These are phyloP conservation scores for Apolygus lucorum DNA, from an alignment of 1,140 invertebrate species.

Conservation along the genomic window DNA sequence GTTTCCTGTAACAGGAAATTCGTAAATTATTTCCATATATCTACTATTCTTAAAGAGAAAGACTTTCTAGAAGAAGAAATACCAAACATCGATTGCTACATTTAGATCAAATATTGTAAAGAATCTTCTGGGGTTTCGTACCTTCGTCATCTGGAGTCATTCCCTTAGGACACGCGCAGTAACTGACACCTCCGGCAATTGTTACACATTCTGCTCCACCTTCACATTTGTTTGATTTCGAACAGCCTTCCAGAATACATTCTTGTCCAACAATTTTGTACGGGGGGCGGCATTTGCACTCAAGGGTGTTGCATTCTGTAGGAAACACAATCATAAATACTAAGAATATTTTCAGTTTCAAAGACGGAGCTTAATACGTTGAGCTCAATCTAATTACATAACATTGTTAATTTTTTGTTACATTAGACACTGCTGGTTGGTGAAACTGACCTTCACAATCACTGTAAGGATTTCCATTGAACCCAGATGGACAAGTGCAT, in stretches of 20 bases:
- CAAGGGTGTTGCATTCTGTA: slow-evolving; percentile 65
- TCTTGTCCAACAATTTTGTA: slow-evolving; percentile 72
- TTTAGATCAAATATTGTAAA: no score
- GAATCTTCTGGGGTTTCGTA: no score
- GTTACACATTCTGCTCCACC: slow-evolving; percentile 76
- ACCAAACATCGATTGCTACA: no score
- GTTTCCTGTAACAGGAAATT: not conserved
- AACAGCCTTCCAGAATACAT: slow-evolving; percentile 76
- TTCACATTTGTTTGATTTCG: slow-evolving; percentile 64
- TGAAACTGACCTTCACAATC: slow-evolving; percentile 62
- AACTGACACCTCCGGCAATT: slow-evolving; percentile 80
- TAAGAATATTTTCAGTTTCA: no score
- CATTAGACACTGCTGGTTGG: not conserved
- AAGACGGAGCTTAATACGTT: no score
- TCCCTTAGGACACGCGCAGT: slow-evolving; percentile 78
- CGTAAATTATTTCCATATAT: not conserved
- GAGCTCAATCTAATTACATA: no score
- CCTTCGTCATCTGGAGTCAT: slow-evolving; percentile 62
- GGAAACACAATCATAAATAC: slow-evolving; percentile 16
- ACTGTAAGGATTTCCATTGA: slow-evolving; percentile 79
- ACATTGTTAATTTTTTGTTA: no score
- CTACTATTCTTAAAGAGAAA: not conserved
- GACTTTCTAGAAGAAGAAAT: not conserved
- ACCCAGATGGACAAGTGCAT: slow-evolving; percentile 77
- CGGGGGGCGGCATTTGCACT: slow-evolving; percentile 77